phyloP scores from a whole-genome alignment of 2,888 invertebrate species.

The Physocephala rufipes region DNA sequence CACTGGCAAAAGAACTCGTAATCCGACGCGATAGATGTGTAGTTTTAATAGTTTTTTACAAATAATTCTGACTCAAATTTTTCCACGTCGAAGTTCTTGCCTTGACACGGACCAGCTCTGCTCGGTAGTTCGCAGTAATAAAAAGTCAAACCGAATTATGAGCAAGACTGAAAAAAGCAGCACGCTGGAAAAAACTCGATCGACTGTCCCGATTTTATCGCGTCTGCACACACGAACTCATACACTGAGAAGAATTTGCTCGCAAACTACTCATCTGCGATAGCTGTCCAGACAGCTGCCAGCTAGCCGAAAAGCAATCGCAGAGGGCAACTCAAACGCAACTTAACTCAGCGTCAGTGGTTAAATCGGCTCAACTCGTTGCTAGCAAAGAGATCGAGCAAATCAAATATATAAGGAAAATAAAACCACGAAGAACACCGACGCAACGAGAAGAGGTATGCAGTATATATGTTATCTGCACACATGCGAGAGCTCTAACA shows the following conservation, averaged over 20 bases:
- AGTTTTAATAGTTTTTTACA: not conserved
- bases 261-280: slow-evolving; percentile 45
- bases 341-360: slow-evolving; percentile 13
- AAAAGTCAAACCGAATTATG: not conserved
- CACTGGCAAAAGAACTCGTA: too few relatives aligned
- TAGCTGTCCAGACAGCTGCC: too few relatives aligned
- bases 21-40: too few relatives aligned
- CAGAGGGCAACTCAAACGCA: slow-evolving; percentile 9
- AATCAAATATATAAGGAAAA: not conserved
- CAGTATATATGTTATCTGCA: too few relatives aligned
- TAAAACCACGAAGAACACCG: not conserved
- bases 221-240: slow-evolving; percentile 41
- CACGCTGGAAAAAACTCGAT: slow-evolving; percentile 16
- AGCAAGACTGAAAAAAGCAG: not conserved
- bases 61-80: slow-evolving; percentile 1
- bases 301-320: slow-evolving; percentile 33
- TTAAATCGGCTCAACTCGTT: not conserved
- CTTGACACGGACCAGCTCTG: not conserved
- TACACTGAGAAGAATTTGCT: slow-evolving; percentile 44
- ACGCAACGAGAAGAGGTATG: not conserved
- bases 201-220: slow-evolving; percentile 38
- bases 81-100: slow-evolving; percentile 5
- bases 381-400: not conserved
- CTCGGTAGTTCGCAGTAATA: not conserved
- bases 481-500: too few relatives aligned